Conservation (phyloP, 2,888 invertebrate genomes). For the Theretra japonica region DNA sequence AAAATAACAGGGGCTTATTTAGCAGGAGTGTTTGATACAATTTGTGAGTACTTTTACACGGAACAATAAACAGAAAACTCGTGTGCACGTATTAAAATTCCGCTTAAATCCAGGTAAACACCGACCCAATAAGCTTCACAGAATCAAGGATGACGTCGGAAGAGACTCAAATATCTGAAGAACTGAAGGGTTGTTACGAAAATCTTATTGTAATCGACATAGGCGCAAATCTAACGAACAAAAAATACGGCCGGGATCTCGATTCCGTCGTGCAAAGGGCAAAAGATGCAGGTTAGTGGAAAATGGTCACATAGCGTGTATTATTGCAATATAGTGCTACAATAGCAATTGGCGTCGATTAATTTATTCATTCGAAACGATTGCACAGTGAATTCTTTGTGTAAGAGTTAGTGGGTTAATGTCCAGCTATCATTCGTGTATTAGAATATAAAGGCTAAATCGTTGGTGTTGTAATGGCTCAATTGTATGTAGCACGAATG, state of each 20-base stretch:
- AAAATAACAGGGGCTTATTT: slow-evolving; percentile 78
- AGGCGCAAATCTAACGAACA: slow-evolving; percentile 96
- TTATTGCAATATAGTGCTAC: slow-evolving; percentile 45
- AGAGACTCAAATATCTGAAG: slow-evolving; percentile 79
- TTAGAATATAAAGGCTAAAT: slow-evolving; percentile 31
- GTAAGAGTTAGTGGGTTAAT: slow-evolving; percentile 45
- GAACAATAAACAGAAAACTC: slow-evolving; percentile 19
- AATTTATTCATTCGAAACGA: slow-evolving; percentile 57
- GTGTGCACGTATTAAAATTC: slow-evolving; percentile 34
- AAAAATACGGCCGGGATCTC: slow-evolving; percentile 96
- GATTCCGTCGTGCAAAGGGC: slow-evolving; percentile 96
- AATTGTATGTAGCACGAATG: slow-evolving; percentile 17
- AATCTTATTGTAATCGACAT: slow-evolving; percentile 96
- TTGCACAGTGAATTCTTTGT: slow-evolving; percentile 48
- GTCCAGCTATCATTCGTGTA: slow-evolving; percentile 37
- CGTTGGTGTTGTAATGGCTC: background rate
- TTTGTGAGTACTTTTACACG: slow-evolving; percentile 65
- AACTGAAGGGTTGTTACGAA: slow-evolving; percentile 93
- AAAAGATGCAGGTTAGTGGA: slow-evolving; percentile 92
- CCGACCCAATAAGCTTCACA: slow-evolving; percentile 79
- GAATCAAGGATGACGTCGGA: slow-evolving; percentile 81
- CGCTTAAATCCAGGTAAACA: slow-evolving; percentile 73
- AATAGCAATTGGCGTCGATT: slow-evolving; percentile 44
- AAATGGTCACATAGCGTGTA: slow-evolving; percentile 49
- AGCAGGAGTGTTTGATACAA: slow-evolving; percentile 83